Evolutionary conservation across 92 coral and sea anemone genomes (phyloP).

Genomic region (Diadumene lineata): DNA sequence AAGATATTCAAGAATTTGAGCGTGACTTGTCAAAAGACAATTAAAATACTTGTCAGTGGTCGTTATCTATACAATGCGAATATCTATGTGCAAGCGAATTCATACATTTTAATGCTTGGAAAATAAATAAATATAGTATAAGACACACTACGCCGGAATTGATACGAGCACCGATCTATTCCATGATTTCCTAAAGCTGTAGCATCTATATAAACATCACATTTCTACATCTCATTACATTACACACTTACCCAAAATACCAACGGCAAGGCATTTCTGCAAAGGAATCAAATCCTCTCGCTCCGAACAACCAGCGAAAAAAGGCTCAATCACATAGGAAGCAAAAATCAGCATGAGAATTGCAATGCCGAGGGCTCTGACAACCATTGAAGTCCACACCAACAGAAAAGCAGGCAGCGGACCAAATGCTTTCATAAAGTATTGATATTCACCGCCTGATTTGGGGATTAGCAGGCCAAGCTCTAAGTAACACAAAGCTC

Average conservation of each 20-base stretch:
- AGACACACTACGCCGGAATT: too few relatives aligned
- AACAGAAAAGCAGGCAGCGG: constrained; percentile 84
- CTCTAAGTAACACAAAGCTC: constrained; percentile 81
- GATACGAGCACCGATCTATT: too few relatives aligned
- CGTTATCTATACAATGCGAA: too few relatives aligned
- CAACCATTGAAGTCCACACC: constrained; percentile 63
- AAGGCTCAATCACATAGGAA: constrained; percentile 76
- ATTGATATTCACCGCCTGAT: constrained; percentile 75
- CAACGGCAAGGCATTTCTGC: constrained; percentile 78
- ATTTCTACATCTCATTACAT: too few relatives aligned
- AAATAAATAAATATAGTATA: too few relatives aligned
- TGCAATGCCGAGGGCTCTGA: constrained; percentile 60
- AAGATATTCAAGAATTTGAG: too few relatives aligned
- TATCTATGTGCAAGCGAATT: too few relatives aligned
- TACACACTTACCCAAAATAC: constrained; percentile 71
- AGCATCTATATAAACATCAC: too few relatives aligned
- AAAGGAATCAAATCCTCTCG: constrained; percentile 70
- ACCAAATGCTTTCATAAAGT: constrained; percentile 75
- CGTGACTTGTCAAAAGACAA: too few relatives aligned
- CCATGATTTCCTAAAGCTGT: too few relatives aligned
- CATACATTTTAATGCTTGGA: too few relatives aligned
- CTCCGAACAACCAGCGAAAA: constrained; percentile 78
- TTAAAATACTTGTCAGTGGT: too few relatives aligned
- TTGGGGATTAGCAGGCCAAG: constrained; percentile 78
- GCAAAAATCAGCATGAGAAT: constrained; percentile 79